Base-by-base conservation (phyloP, 37 sponge, comb jelly and placozoan species). In the Beroe forskalii region DNA sequence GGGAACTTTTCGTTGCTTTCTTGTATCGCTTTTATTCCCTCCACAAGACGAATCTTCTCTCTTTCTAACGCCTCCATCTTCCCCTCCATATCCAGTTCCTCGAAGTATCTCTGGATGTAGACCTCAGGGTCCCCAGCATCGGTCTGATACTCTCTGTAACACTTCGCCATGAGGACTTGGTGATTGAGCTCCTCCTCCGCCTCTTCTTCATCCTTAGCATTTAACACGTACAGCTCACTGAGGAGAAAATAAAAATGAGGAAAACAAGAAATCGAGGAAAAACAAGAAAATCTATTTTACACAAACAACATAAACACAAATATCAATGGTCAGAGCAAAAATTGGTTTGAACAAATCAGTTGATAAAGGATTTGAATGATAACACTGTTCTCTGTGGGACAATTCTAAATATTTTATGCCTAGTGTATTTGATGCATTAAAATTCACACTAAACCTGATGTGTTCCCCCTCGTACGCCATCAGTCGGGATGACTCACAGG, bases 161-260 rank as follows among this genome's bases (percentile, higher is more conserved):
- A 42, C 40, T 80, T 80, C 1, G 86, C 86, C 40, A 38, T 23
- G 6, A 80, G 9, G n/a, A 44, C 40, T 25, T 25, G 44, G 40
- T 80, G 86, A 1, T 38, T 80, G 20, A 80, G 35, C 42, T 80
- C 86, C 40, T 80, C 55, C 3, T 80, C 86, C 28, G 86, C 86
- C 30, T 80, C 55, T 80, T 80, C 86, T 25, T 80, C 86, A 20
- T 41, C 72, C 32, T 69, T 80, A 23, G 24, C 22, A 25, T 41
- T 80, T 1, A 80, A 23, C 9, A 48, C 42, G 23, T 44, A 80
- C 48, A 80, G 0, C 35, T 80, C 48, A 25, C 40, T 38, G n/a
- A n/a, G n/a, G n/a, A n/a, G n/a, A n/a, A n/a, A n/a, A n/a, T n/a
- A n/a, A n/a, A n/a, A n/a, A n/a, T n/a, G n/a, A n/a, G n/a, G n/a